A percentile compares a stretch with the other conserved stretches of the same genome.
Evolutionary conservation across 2,797 vertebrate genomes (phyloP).

Genomic region (Pipistrellus kuhlii): DNA sequence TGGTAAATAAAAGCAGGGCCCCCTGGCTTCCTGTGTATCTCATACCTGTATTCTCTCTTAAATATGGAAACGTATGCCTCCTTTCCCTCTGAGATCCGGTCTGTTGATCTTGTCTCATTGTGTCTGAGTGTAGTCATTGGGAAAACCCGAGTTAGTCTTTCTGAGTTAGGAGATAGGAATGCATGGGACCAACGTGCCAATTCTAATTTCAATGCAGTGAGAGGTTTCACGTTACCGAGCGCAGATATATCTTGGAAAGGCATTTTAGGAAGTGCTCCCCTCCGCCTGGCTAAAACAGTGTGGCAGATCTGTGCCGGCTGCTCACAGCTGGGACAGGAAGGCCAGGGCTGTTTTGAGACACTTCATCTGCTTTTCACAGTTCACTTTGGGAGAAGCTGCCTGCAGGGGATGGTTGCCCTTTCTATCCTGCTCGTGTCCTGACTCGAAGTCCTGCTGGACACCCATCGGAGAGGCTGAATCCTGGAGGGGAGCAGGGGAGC

Average conservation of each 20-base stretch:
- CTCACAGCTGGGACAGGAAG: neutral
- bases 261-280: neutral
- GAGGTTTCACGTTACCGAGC: neutral
- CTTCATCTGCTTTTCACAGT: neutral
- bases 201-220: neutral
- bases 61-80: constrained; percentile 67
- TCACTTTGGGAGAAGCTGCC: constrained; percentile 4
- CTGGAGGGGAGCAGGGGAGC: neutral
- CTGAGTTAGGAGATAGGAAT: constrained; percentile 69
- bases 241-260: constrained; percentile 9
- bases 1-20: constrained; percentile 76
- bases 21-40: constrained; percentile 76
- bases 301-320: neutral
- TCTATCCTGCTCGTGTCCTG: neutral
- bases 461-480: neutral
- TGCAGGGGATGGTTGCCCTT: neutral
- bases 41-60: constrained; percentile 70
- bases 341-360: neutral
- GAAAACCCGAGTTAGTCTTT: constrained; percentile 59
- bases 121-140: neutral
- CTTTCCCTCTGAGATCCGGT: constrained; percentile 62
- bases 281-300: neutral
- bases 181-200: neutral
- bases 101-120: constrained; percentile 59
- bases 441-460: neutral